These are phyloP conservation scores for Sphaerodactylus townsendi DNA, from an alignment of 2,113 vertebrate species.

Conservation along the genomic window DNA sequence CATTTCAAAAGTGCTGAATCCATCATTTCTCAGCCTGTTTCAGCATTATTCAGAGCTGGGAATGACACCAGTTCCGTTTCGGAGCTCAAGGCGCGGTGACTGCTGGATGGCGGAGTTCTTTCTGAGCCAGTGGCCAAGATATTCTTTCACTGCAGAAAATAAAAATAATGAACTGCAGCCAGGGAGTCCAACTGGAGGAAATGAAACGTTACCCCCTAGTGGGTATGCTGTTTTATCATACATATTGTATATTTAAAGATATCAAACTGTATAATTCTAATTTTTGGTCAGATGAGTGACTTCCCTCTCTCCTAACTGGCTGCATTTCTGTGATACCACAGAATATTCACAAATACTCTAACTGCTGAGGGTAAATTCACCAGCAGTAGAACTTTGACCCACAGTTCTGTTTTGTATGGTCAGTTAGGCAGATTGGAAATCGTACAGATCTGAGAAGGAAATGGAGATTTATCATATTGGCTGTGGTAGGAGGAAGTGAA, in stretches of 20 bases:
- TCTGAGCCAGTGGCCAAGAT: neutral
- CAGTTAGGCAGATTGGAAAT: neutral
- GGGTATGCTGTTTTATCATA: neutral
- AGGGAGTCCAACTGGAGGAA: conserved; percentile 22
- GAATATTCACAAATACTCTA: neutral
- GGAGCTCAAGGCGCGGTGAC: neutral
- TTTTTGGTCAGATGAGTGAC: neutral
- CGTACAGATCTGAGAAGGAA: neutral
- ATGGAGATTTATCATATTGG: neutral
- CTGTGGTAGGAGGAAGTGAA: neutral
- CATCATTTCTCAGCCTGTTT: neutral
- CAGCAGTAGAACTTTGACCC: neutral
- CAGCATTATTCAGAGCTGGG: neutral
- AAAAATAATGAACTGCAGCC: neutral
- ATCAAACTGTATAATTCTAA: neutral
- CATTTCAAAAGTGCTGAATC: conserved; percentile 21
- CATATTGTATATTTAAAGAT: neutral
- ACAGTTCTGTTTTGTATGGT: neutral
- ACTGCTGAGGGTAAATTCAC: neutral
- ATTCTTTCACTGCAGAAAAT: neutral
- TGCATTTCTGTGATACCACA: neutral
- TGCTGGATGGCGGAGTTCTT: rapidly evolving
- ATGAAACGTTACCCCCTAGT: neutral
- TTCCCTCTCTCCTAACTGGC: neutral
- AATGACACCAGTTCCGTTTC: neutral